These are phyloP conservation scores for Rhea pennata DNA, from an alignment of 2,113 vertebrate species.

Conservation along the genomic window DNA sequence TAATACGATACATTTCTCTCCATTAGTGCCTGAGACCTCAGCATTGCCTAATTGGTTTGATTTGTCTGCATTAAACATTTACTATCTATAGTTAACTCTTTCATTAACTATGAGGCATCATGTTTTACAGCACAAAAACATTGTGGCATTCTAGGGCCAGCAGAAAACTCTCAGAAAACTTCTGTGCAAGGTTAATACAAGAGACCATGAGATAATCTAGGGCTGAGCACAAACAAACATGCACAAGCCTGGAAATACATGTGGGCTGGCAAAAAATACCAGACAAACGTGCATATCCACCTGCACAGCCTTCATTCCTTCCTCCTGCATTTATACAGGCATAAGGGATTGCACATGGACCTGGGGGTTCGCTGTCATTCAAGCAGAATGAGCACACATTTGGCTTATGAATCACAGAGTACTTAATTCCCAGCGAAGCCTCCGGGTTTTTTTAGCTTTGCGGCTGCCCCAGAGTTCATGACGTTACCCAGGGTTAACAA, in stretches of 20 bases:
- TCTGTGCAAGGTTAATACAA: background rate
- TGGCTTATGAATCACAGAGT: rapidly evolving
- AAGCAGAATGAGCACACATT: background rate
- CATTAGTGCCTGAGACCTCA: background rate
- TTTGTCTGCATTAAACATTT: constrained; percentile 10
- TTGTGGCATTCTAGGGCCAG: background rate
- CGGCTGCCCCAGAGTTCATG: background rate
- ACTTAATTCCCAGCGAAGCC: constrained; percentile 3
- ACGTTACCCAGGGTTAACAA: background rate
- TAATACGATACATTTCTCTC: background rate
- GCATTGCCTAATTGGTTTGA: background rate
- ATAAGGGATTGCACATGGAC: background rate
- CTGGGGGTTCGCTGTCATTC: background rate
- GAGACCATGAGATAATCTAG: background rate
- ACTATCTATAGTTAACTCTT: background rate
- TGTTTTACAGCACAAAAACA: background rate
- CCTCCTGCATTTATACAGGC: background rate
- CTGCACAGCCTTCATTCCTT: background rate
- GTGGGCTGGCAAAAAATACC: background rate
- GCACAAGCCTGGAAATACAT: background rate
- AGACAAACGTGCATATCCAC: background rate
- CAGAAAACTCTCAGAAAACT: background rate
- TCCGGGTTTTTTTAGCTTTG: background rate
- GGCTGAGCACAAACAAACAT: background rate
- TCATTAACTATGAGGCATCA: background rate